These are phyloP conservation scores for Homalodisca vitripennis DNA, from an alignment of 1,140 invertebrate genomes.

Conservation along the genomic window DNA sequence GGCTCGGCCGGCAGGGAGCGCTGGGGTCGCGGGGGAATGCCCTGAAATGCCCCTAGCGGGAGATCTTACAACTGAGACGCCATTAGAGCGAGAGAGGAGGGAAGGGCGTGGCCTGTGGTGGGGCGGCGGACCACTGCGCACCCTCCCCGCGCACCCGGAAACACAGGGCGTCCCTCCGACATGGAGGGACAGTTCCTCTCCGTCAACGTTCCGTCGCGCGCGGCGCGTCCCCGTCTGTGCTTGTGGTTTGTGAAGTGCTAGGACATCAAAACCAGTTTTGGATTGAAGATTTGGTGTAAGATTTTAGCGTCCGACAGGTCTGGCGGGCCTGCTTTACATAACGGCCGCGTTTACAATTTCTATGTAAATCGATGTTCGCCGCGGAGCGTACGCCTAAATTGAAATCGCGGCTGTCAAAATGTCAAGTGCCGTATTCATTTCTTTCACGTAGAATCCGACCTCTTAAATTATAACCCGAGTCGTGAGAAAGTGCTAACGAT, in stretches of 20 bases:
- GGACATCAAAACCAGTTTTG: constrained; percentile 13
- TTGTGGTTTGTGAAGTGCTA: background rate
- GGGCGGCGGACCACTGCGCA: constrained; percentile 3
- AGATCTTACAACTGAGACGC: background rate
- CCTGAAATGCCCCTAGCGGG: constrained; percentile 24
- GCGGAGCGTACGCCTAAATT: background rate
- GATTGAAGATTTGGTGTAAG: background rate
- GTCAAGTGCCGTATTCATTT: no score
- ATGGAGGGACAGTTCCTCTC: constrained; percentile 10
- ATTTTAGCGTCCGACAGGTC: constrained; percentile 9
- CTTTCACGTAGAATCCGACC: no score
- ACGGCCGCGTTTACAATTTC: background rate
- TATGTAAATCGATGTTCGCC: constrained; percentile 13
- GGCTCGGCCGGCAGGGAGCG: constrained; percentile 21
- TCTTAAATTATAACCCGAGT: no score
- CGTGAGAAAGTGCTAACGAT: no score
- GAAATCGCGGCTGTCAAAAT: no score
- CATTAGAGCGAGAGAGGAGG: background rate
- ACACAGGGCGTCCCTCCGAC: background rate
- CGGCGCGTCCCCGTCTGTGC: background rate
- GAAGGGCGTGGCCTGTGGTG: constrained; percentile 18
- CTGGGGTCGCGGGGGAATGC: constrained; percentile 11
- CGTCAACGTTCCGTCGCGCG: background rate
- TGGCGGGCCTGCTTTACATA: constrained; percentile 14
- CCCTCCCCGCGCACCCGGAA: constrained; percentile 5